A percentile compares a stretch with the other conserved stretches of the same genome.
Evolutionary conservation across 1,140 invertebrate genomes (phyloP).

Genomic region (Drosophila ercepeae): DNA sequence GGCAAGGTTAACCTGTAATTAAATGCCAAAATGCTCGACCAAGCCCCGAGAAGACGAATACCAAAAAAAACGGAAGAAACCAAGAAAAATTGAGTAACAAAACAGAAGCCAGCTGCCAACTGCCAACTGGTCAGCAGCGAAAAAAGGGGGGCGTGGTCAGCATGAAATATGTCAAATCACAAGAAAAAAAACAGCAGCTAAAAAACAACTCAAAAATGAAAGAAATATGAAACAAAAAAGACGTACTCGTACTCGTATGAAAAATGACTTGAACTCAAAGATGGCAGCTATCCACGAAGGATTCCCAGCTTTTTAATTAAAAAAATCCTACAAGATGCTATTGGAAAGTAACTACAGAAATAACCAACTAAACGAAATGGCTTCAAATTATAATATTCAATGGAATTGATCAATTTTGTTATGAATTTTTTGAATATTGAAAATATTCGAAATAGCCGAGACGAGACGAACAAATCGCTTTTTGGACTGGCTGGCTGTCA

Average conservation of each 20-base stretch:
- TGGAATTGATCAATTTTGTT: background rate
- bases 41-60: slow-evolving; percentile 4
- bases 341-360: too few relatives aligned
- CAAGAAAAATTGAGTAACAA: slow-evolving; percentile 43
- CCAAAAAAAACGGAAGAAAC: slow-evolving; percentile 11
- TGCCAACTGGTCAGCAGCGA: slow-evolving; percentile 22
- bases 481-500: slow-evolving; percentile 13
- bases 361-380: too few relatives aligned
- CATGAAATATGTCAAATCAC: slow-evolving; percentile 40
- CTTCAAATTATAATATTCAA: background rate
- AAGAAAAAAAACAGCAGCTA: slow-evolving; percentile 5
- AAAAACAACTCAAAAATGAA: too few relatives aligned
- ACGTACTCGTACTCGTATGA: background rate
- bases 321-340: background rate
- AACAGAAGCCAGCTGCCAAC: slow-evolving; percentile 47
- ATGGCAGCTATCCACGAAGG: slow-evolving; percentile 19
- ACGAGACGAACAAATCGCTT: background rate
- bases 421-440: background rate
- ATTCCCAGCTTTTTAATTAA: slow-evolving; percentile 22
- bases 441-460: background rate
- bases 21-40: slow-evolving; percentile 48
- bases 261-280: slow-evolving; percentile 22
- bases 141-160: slow-evolving; percentile 22
- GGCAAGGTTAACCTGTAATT: slow-evolving; percentile 73
- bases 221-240: too few relatives aligned